Evolutionary conservation across 2,888 invertebrate genomes (phyloP), one percentile per base, ranked within the genome.

Genomic region (Coelinius sp.): DNA sequence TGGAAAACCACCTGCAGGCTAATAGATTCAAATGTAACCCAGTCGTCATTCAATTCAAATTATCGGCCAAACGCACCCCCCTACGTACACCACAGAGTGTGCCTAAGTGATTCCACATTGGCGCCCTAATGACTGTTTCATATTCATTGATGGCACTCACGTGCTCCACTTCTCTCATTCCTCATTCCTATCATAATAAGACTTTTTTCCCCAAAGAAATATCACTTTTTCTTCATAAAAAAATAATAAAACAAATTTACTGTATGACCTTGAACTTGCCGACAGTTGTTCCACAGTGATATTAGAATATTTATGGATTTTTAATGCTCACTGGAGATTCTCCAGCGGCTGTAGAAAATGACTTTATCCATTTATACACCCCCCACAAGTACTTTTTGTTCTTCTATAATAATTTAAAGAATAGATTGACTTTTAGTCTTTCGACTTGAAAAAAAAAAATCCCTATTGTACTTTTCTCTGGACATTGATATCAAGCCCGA

Each of bases 71-170:
- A 59, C 65, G 63, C 71, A 14, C 69, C 68, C 12, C 52, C 49
- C 68, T 69, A 73, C 68, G 20, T 31, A 35, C 31, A 31, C 25
- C 12, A 44, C 41, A 41, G 8, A 27, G 53, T 20, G 65, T 67
- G 72, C 73, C 74, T 78, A 81, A 81, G 79, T 83, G 79, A 80
- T 80, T 82, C 79, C 75, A 73, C 76, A 81, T 82, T 80, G 81
- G 75, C 73, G 76, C 76, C 71, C 77, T 81, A 80, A 81, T 80
- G 80, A 81, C 81, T 81, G 80, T 81, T 81, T 81, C 81, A 80
- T 81, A 81, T 81, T 81, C 81, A 81, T 81, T 80, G 79, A 74
- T 41, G 25, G 14, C 10, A 7, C 17, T 44, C 67, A 73, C 73
- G 35, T 64, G 64, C 17, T 35, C 64, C 38, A 49, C 24, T 53